phyloP scores from a whole-genome alignment of 2,888 invertebrate genomes.

The Abrostola triplasia region DNA sequence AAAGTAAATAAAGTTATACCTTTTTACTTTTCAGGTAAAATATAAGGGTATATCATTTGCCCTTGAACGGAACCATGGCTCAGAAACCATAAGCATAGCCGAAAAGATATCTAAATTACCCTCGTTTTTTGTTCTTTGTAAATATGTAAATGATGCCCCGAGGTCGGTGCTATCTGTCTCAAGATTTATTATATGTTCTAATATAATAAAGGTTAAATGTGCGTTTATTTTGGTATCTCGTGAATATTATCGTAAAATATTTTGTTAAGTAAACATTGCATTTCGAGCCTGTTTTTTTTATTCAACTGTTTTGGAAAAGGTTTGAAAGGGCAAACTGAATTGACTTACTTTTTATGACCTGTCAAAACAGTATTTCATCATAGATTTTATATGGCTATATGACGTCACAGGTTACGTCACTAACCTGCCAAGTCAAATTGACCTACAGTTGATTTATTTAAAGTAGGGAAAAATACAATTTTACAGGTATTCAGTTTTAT shows the following conservation, averaged over 20 bases:
- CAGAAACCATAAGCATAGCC: slow-evolving; percentile 15
- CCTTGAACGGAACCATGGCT: slow-evolving; percentile 23
- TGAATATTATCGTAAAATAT: neutral
- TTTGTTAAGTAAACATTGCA: no score
- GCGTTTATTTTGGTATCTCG: neutral
- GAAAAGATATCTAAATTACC: slow-evolving; percentile 48
- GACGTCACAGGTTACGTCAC: no score
- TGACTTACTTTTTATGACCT: no score
- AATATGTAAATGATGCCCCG: slow-evolving; percentile 53
- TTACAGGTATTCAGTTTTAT: no score
- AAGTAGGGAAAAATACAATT: no score
- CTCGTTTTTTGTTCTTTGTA: slow-evolving; percentile 46
- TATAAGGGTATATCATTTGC: neutral
- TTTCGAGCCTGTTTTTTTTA: no score
- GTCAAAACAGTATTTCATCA: no score
- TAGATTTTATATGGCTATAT: no score
- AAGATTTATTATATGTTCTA: slow-evolving; percentile 61
- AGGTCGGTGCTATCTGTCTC: slow-evolving; percentile 60
- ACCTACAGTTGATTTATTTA: no score
- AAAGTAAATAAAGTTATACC: neutral
- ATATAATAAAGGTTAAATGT: slow-evolving; percentile 1
- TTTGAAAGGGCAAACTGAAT: no score
- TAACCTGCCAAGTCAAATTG: no score
- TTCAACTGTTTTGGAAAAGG: no score
- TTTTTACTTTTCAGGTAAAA: neutral